These are phyloP conservation scores for Brachionus calyciflorus DNA, from an alignment of 1,140 invertebrate genomes.

Conservation along the genomic window DNA sequence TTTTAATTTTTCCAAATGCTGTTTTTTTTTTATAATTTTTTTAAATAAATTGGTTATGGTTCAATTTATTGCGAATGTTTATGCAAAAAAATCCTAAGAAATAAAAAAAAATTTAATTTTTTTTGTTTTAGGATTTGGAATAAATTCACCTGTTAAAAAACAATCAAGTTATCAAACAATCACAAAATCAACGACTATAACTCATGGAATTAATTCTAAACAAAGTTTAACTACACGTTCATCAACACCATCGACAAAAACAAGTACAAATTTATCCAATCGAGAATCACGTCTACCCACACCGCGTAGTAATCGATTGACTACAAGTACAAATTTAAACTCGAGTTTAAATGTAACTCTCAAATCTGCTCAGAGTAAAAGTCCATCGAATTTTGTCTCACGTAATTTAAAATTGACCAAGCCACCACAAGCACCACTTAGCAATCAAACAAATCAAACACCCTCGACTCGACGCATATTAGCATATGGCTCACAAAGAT, in stretches of 20 bases:
- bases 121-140: too few species aligned
- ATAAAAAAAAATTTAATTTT: too few species aligned
- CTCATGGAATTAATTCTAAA: not conserved
- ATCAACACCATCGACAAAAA: not conserved
- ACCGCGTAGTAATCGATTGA: not conserved
- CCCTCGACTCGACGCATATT: not conserved
- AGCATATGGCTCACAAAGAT: constrained; percentile 24
- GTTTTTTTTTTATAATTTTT: not conserved
- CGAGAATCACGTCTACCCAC: constrained; percentile 1
- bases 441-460: not conserved
- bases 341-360: not conserved
- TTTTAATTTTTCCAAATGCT: not conserved
- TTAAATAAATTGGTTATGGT: not conserved
- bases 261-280: not conserved
- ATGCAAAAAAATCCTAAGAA: too few species aligned
- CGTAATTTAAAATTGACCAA: constrained; percentile 4
- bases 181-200: constrained; percentile 15
- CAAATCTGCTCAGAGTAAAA: constrained; percentile 30
- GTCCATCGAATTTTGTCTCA: not conserved
- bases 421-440: constrained; percentile 8
- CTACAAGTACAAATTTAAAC: not conserved
- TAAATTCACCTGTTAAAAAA: constrained; percentile 2
- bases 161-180: not conserved
- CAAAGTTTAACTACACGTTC: not conserved
- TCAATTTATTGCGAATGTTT: not conserved